A percentile compares a stretch with the other conserved stretches of the same genome.
phyloP scores from a whole-genome alignment of 2,797 vertebrate genomes.

The Danio aesculapii region DNA sequence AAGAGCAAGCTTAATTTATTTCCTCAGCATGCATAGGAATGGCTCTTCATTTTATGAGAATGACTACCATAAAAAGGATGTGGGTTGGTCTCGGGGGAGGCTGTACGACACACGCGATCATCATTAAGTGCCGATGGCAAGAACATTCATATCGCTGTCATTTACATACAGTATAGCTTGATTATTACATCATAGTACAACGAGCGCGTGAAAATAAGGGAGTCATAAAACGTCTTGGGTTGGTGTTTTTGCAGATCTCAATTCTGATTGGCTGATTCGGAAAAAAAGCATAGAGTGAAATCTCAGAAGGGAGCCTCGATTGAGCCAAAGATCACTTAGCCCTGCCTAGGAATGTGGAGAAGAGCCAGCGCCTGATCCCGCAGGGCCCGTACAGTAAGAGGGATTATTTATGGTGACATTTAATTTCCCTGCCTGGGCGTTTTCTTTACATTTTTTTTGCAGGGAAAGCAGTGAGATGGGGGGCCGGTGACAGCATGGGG shows the following conservation, averaged over 20 bases:
- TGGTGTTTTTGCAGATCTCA: conserved; percentile 8
- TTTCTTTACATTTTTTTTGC: conserved; percentile 60
- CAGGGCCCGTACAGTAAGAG: conserved; percentile 40
- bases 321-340: conserved; percentile 42
- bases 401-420: conserved; percentile 61
- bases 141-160: conserved; percentile 71
- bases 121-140: conserved; percentile 54
- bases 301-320: conserved; percentile 14
- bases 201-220: conserved; percentile 44
- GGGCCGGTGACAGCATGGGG: conserved; percentile 34
- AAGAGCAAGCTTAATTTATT: conserved; percentile 69
- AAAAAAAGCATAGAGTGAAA: conserved; percentile 17
- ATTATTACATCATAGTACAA: conserved; percentile 47
- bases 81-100: conserved; percentile 56
- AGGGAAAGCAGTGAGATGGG: conserved; percentile 40
- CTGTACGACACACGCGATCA: conserved; percentile 58
- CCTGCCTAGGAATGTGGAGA: conserved; percentile 11
- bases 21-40: conserved; percentile 70
- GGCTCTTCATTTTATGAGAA: conserved; percentile 61
- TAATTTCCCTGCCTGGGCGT: conserved; percentile 51
- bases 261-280: conserved; percentile 24
- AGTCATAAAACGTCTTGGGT: conserved; percentile 47
- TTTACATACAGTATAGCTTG: conserved; percentile 67
- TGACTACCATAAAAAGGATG: conserved; percentile 62
- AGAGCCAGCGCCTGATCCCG: conserved; percentile 34